Evolutionary conservation across 2,797 vertebrate genomes (phyloP).

Genomic region (Danio kyathit): DNA sequence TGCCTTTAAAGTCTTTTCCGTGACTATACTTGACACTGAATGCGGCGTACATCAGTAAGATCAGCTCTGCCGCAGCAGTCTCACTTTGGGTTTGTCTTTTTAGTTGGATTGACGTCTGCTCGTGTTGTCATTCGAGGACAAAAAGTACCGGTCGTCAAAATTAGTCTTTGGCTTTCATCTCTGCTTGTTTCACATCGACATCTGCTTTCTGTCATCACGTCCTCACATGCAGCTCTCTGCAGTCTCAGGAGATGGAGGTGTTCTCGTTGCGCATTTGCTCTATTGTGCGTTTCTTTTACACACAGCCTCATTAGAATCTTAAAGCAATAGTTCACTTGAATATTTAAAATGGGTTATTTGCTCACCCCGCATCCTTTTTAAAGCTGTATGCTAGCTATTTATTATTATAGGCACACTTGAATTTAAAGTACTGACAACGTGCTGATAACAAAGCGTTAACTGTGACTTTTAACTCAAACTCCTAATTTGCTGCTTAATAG

Average conservation of each 20-base stretch:
- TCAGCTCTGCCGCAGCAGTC: background rate
- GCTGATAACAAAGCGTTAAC: no score
- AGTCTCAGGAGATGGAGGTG: background rate
- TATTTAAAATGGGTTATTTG: background rate
- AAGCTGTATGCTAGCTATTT: background rate
- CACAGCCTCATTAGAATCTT: background rate
- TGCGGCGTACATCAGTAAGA: background rate
- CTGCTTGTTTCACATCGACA: background rate
- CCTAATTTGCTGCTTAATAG: no score
- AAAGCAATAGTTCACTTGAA: background rate
- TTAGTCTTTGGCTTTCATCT: background rate
- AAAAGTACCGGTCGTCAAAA: background rate
- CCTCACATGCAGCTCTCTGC: background rate
- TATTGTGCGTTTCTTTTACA: background rate
- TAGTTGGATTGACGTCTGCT: background rate
- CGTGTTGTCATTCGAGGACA: background rate
- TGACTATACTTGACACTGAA: background rate
- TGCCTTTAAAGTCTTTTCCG: background rate
- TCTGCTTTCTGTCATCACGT: slow-evolving; percentile 3
- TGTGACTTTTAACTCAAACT: no score
- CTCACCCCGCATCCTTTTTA: background rate
- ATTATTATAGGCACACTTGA: no score
- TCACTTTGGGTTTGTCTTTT: background rate
- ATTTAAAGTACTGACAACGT: no score
- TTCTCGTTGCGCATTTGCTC: background rate